Conservation (phyloP, 2,797 vertebrate genomes). For the Falco rusticolus region DNA sequence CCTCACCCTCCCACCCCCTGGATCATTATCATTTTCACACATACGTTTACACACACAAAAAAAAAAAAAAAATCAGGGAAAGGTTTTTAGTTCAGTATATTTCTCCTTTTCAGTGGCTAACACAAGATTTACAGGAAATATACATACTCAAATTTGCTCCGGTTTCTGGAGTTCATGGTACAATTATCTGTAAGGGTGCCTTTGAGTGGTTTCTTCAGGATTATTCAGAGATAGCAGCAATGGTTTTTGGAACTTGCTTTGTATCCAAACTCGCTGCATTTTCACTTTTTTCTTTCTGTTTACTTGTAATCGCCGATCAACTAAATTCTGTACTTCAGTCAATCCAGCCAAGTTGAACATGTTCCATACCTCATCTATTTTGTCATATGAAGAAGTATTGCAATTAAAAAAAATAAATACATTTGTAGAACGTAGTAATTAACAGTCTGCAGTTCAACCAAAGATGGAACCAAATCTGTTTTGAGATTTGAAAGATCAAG, state of each 20-base stretch:
- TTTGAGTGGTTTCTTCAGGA: constrained; percentile 9
- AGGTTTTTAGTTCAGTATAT: background rate
- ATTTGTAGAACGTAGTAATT: background rate
- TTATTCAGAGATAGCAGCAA: constrained; percentile 22
- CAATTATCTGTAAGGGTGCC: background rate
- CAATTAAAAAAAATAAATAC: background rate
- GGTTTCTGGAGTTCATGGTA: background rate
- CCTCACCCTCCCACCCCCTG: background rate
- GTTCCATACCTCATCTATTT: constrained; percentile 83
- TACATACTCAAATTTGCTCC: background rate
- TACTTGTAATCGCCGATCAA: constrained; percentile 90
- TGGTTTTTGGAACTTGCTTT: constrained; percentile 91
- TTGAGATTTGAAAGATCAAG: background rate
- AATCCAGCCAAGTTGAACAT: constrained; percentile 89
- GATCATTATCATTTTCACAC: background rate
- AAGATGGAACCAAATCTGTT: background rate
- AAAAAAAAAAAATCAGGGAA: background rate
- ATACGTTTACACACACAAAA: background rate
- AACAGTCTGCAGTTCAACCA: background rate
- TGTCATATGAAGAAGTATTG: constrained; percentile 54
- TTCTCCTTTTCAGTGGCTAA: constrained; percentile 2
- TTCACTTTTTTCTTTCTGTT: constrained; percentile 90
- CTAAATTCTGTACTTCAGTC: constrained; percentile 89
- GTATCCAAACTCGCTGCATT: constrained; percentile 93
- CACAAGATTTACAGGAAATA: background rate